A percentile compares a stretch with the other conserved stretches of the same genome.
Evolutionary conservation across 2,113 vertebrate genomes (phyloP).

Genomic region (Erpornis zantholeuca): DNA sequence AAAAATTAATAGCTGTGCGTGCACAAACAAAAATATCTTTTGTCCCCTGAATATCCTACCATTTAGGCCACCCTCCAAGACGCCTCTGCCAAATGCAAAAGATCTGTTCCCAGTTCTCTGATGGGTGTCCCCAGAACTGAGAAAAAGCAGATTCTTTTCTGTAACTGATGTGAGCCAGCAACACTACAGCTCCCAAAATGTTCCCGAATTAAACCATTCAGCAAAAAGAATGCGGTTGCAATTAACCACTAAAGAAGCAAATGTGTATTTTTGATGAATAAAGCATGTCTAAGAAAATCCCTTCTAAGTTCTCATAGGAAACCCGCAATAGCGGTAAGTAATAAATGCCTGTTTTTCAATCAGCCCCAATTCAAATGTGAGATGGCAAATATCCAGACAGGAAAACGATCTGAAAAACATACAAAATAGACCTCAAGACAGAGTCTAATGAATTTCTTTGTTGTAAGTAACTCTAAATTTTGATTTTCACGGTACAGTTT

Average conservation of each 20-base stretch:
- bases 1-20: not conserved
- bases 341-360: not conserved
- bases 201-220: not conserved
- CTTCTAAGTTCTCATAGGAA: not conserved
- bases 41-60: not conserved
- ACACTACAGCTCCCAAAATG: not conserved
- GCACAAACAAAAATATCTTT: not conserved
- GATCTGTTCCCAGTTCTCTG: not conserved
- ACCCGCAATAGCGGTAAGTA: accelerated
- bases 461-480: not conserved
- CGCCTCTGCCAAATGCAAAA: not conserved
- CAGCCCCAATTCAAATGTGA: not conserved
- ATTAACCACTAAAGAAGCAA: not conserved
- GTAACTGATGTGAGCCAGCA: not conserved
- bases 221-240: not conserved
- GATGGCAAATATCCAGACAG: not conserved
- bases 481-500: not conserved
- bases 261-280: not conserved
- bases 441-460: not conserved
- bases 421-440: not conserved
- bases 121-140: not conserved
- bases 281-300: not conserved
- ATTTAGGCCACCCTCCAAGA: not conserved
- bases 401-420: not conserved
- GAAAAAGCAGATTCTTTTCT: not conserved